Base-by-base conservation (phyloP, 2,797 vertebrate genomes). In the Todus mexicanus region DNA sequence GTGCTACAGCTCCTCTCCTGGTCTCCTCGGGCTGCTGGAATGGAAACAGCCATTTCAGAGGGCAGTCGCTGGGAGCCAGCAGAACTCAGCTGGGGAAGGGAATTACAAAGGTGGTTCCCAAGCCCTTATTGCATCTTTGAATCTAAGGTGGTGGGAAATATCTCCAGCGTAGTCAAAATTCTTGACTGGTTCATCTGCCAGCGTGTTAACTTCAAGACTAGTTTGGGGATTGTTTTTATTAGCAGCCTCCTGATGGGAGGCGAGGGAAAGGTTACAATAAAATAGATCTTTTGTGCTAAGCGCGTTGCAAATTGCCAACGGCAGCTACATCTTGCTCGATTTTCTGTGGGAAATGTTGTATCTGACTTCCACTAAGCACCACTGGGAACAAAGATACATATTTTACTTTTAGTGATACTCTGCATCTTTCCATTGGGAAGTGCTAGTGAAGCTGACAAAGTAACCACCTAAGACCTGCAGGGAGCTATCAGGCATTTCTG, bases 21-120 rank as follows among this genome's bases (percentile, higher is more conserved):
- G 37, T 76, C 35, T 51, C 33, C 70, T 76, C 11, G 33, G 88
- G 33, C 48, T 92, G 74, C 71, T 79, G 80, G 65, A 71, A 68
- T 12, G 9, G 40, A 78, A 91, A 38, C 10, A 20, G n/a, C 9
- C 10, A 1, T 84, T 89, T 73, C 22, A n/a, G 68, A 70, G 23
- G 22, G 33, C 25, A 33, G 22, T 12, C 82, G 53, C 31, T 60
- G 6, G 40, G 45, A 66, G 19, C 23, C 29, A 64, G 26, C 65
- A 77, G 25, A 53, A 53, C 59, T 89, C 19, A 66, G 4, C 13
- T 26, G 31, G 11, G 11, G 31, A 57, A 83, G 51, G 59, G 84
- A 64, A 56, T 50, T 0, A 13, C 4, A 48, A 10, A 22, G 0
- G 3, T 59, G 21, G 3, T 40, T 78, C 21, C 42, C 6, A 53